Percentiles rank a stretch among this genome's conserved stretches.
Conservation (phyloP, 2,113 vertebrate species). For the Cnemophilus loriae region DNA sequence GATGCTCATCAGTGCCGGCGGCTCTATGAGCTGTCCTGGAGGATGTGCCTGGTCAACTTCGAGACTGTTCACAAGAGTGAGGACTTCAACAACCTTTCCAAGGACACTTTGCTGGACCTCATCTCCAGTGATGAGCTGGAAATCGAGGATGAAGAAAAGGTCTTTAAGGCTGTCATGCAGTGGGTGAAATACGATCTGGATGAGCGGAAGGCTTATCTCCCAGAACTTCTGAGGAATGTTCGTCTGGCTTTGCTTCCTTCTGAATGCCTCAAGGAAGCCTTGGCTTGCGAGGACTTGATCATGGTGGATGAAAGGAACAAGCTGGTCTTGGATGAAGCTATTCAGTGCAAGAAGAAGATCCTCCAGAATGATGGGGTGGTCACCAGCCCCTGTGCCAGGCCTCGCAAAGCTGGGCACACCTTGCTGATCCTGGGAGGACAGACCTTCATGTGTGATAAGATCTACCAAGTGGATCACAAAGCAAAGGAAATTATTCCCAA, state of each 20-base stretch:
- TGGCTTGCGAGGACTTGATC: constrained; percentile 85
- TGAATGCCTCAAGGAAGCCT: constrained; percentile 83
- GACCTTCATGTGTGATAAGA: constrained; percentile 97
- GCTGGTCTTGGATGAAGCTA: constrained; percentile 86
- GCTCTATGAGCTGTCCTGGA: constrained; percentile 88
- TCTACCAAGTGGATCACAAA: constrained; percentile 94
- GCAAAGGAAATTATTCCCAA: constrained; percentile 95
- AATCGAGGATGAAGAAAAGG: constrained; percentile 88
- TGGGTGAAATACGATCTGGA: constrained; percentile 86
- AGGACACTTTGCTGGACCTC: constrained; percentile 87
- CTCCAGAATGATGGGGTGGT: constrained; percentile 88
- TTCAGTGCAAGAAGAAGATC: constrained; percentile 87
- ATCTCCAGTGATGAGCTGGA: constrained; percentile 93
- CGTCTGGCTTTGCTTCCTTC: constrained; percentile 88
- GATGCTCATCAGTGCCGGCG: constrained; percentile 93
- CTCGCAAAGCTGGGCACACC: constrained; percentile 90
- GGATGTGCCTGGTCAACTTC: constrained; percentile 92
- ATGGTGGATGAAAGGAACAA: constrained; percentile 82
- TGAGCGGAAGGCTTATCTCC: constrained; percentile 77
- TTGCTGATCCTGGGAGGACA: constrained; percentile 91
- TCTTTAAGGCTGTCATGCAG: constrained; percentile 85
- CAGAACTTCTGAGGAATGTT: constrained; percentile 83
- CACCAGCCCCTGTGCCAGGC: constrained; percentile 87
- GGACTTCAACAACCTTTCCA: constrained; percentile 87
- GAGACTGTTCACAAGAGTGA: constrained; percentile 84